These are phyloP conservation scores for Camptogramma bilineatum DNA, from an alignment of 2,888 invertebrate species.

Conservation along the genomic window DNA sequence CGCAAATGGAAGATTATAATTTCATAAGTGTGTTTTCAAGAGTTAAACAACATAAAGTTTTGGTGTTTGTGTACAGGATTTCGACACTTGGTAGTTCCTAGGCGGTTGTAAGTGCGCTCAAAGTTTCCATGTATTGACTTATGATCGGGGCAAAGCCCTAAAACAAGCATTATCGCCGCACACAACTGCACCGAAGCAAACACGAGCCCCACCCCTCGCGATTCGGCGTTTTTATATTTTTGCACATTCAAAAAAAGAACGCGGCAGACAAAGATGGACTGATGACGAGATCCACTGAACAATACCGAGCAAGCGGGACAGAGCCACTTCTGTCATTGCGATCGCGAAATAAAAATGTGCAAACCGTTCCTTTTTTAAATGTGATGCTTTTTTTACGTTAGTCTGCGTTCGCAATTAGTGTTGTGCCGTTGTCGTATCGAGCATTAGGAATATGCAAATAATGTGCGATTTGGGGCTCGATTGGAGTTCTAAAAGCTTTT, in stretches of 20 bases:
- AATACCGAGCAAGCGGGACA: constrained; percentile 79
- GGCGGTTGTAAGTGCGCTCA: constrained; percentile 45
- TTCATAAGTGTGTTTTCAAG: constrained; percentile 11
- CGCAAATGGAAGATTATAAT: background rate
- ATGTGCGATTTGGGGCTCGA: constrained; percentile 52
- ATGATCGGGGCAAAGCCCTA: constrained; percentile 83
- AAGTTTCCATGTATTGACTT: constrained; percentile 75
- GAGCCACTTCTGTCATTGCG: constrained; percentile 77
- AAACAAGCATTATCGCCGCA: constrained; percentile 80
- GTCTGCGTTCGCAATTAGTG: constrained; percentile 85
- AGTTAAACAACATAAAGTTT: constrained; percentile 27
- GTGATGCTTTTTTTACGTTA: constrained; percentile 83
- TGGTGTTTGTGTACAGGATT: constrained; percentile 49
- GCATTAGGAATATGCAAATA: constrained; percentile 79
- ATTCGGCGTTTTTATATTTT: constrained; percentile 85
- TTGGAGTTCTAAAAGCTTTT: constrained; percentile 64
- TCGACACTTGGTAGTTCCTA: constrained; percentile 45
- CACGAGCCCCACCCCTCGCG: constrained; percentile 70
- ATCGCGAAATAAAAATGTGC: constrained; percentile 83
- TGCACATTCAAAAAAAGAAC: constrained; percentile 83
- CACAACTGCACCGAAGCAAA: constrained; percentile 69
- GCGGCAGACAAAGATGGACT: constrained; percentile 84
- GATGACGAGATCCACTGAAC: constrained; percentile 78
- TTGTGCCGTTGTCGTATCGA: constrained; percentile 76
- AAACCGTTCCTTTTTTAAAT: constrained; percentile 82